These are phyloP conservation scores for Leucoraja ocellata DNA, from an alignment of 2,797 vertebrate genomes.

Conservation along the genomic window DNA sequence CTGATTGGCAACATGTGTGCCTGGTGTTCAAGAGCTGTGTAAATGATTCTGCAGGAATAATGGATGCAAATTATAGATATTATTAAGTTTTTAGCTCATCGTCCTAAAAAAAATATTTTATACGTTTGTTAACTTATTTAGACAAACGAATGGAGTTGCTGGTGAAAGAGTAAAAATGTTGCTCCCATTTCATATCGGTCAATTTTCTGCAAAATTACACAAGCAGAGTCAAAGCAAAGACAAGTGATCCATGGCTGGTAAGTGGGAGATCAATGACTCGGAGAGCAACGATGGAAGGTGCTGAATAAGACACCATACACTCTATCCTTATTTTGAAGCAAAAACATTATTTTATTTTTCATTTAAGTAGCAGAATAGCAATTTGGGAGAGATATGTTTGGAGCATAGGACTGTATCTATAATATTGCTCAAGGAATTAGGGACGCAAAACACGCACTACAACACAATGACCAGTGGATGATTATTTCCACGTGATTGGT, in stretches of 20 bases:
- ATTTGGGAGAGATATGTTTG: constrained; percentile 20
- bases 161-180: not conserved
- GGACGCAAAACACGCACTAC: not conserved
- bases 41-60: not conserved
- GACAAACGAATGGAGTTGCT: not conserved
- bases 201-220: not conserved
- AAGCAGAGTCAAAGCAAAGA: not conserved
- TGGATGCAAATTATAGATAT: not conserved
- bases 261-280: not conserved
- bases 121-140: not conserved
- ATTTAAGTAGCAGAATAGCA: not conserved
- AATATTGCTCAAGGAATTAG: not conserved
- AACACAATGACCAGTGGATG: not conserved
- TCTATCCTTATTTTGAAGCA: not conserved
- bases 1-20: not conserved
- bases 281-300: not conserved
- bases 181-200: not conserved
- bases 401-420: not conserved
- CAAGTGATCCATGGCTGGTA: not conserved
- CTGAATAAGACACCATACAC: constrained; percentile 4
- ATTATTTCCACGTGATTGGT: not conserved
- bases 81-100: not conserved
- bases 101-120: not conserved
- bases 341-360: not conserved
- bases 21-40: not conserved